Conservation (phyloP, 2,888 invertebrate genomes). For the Trilocha varians region DNA sequence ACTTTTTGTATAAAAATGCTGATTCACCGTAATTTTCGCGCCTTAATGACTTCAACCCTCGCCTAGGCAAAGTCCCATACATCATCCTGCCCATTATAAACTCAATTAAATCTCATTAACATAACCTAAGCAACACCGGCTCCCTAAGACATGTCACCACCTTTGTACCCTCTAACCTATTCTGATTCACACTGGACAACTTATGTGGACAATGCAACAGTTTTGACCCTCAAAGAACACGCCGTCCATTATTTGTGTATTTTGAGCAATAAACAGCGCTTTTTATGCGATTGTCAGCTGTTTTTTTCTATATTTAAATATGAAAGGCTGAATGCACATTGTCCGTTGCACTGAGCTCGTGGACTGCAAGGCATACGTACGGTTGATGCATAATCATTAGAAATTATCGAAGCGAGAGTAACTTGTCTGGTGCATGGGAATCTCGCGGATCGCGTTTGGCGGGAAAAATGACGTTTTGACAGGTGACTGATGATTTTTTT, state of each 20-base stretch:
- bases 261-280: conserved; percentile 72
- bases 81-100: conserved; percentile 67
- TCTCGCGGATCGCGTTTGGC: conserved; percentile 41
- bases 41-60: conserved; percentile 30
- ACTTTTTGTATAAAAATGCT: conserved; percentile 12
- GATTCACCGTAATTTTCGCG: conserved; percentile 60
- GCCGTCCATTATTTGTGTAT: conserved; percentile 67
- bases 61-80: conserved; percentile 30
- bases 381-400: conserved; percentile 66
- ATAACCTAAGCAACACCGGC: conserved; percentile 48
- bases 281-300: conserved; percentile 67
- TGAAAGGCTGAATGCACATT: conserved; percentile 66
- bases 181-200: conserved; percentile 57
- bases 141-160: conserved; percentile 64
- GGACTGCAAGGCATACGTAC: conserved; percentile 61
- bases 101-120: conserved; percentile 72
- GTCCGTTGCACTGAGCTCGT: conserved; percentile 70
- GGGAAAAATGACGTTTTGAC: conserved; percentile 53
- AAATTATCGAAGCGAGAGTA: conserved; percentile 56
- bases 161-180: conserved; percentile 64
- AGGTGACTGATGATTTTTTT: conserved; percentile 29
- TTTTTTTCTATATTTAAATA: conserved; percentile 56
- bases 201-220: conserved; percentile 58
- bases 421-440: conserved; percentile 50
- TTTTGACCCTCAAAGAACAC: conserved; percentile 66